These are phyloP conservation scores for Esox lucius DNA, from an alignment of 2,797 vertebrate species.

Conservation along the genomic window DNA sequence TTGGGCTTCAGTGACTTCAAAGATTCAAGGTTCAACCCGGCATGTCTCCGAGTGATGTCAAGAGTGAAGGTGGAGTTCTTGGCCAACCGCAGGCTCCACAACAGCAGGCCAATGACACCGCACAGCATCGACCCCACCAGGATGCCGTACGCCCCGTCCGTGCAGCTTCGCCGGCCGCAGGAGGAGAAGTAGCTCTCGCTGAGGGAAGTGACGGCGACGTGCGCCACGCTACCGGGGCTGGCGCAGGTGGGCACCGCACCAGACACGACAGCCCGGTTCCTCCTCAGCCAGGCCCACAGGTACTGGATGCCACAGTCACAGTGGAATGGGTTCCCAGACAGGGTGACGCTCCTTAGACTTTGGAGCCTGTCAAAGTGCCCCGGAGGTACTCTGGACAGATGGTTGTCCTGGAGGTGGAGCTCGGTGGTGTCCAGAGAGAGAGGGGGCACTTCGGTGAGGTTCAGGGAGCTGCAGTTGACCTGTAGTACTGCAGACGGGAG, in stretches of 20 bases:
- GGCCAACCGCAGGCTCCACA: constrained; percentile 67
- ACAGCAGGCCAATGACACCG: constrained; percentile 61
- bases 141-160: constrained; percentile 27
- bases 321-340: constrained; percentile 78
- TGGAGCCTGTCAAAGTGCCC: constrained; percentile 74
- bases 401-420: constrained; percentile 71
- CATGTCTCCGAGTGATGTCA: constrained; percentile 62
- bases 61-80: constrained; percentile 66
- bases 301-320: constrained; percentile 80
- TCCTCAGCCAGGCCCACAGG: constrained; percentile 75
- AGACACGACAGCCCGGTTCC: constrained; percentile 46
- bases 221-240: constrained; percentile 63
- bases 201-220: constrained; percentile 63
- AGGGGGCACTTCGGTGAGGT: constrained; percentile 55
- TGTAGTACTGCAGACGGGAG: constrained; percentile 41
- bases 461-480: constrained; percentile 72
- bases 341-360: constrained; percentile 59
- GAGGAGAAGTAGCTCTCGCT: constrained; percentile 55
- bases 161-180: constrained; percentile 52
- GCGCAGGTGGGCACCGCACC: constrained; percentile 58
- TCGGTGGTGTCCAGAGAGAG: constrained; percentile 65
- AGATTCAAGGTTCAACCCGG: constrained; percentile 39
- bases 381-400: constrained; percentile 62
- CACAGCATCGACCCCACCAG: constrained; percentile 47
- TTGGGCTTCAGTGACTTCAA: constrained; percentile 65